phyloP scores from a whole-genome alignment of 2,113 vertebrate species.

The Australoheros scitulus region DNA sequence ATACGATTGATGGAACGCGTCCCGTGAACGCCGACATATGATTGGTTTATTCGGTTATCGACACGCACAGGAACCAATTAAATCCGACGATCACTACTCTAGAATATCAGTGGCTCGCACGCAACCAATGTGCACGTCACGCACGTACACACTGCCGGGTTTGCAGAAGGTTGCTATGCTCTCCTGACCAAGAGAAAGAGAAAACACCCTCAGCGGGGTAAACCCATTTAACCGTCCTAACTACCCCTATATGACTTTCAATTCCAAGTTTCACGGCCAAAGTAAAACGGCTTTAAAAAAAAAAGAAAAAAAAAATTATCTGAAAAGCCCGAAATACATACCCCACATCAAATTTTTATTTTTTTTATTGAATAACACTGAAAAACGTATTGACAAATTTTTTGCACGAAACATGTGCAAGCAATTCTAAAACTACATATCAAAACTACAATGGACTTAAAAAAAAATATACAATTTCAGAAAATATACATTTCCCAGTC shows the following conservation, averaged over 20 bases:
- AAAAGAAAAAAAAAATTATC: too few relatives aligned
- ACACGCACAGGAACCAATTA: constrained; percentile 41
- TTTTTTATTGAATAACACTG: constrained; percentile 76
- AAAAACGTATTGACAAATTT: constrained; percentile 69
- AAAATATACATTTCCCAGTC: constrained; percentile 81
- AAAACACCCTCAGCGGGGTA: not conserved
- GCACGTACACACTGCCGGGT: constrained; percentile 47
- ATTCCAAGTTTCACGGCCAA: not conserved
- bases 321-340: not conserved
- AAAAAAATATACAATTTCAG: constrained; percentile 77
- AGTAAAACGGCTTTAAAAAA: too few relatives aligned
- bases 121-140: constrained; percentile 29
- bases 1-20: not conserved
- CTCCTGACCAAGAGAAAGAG: not conserved
- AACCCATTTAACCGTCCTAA: not conserved
- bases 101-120: not conserved
- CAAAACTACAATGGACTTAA: constrained; percentile 64
- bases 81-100: not conserved
- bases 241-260: not conserved
- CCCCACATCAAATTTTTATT: not conserved
- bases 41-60: constrained; percentile 45
- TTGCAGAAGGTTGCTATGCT: not conserved
- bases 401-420: constrained; percentile 70
- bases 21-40: not conserved
- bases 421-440: constrained; percentile 76